Evolutionary conservation across 2,113 vertebrate genomes (phyloP).

Genomic region (Protobothrops flavoviridis): DNA sequence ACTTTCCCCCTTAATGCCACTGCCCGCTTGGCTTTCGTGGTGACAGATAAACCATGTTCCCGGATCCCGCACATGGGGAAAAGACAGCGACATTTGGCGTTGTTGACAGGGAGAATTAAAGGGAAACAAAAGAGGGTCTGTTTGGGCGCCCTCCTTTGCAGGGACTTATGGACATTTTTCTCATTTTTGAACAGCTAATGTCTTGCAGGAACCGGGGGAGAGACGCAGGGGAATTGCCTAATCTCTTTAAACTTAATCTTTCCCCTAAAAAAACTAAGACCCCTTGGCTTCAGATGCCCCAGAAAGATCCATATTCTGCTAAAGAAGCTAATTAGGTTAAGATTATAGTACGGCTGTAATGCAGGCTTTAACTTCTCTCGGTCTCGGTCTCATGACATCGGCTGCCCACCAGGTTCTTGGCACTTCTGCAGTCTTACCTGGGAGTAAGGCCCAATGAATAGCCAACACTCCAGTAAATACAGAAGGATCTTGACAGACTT

Average conservation of each 20-base stretch:
- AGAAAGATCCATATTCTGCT: constrained; percentile 73
- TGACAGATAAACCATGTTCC: constrained; percentile 74
- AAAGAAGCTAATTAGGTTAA: constrained; percentile 80
- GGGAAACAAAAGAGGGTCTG: constrained; percentile 87
- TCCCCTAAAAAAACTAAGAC: constrained; percentile 68
- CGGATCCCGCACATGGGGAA: constrained; percentile 73
- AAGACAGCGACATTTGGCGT: constrained; percentile 61
- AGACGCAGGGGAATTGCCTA: constrained; percentile 81
- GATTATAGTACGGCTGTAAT: constrained; percentile 46
- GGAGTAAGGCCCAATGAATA: too few species aligned
- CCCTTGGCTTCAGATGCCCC: constrained; percentile 68
- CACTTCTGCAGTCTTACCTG: neutral
- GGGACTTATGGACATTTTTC: constrained; percentile 98
- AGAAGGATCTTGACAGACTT: too few species aligned
- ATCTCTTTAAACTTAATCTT: constrained; percentile 96
- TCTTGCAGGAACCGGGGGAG: constrained; percentile 69
- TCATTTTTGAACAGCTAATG: constrained; percentile 99
- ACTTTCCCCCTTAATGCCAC: constrained; percentile 75
- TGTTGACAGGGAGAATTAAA: constrained; percentile 56
- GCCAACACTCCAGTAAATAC: too few species aligned
- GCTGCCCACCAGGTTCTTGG: fast-evolving
- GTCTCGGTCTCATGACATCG: neutral
- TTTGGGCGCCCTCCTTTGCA: constrained; percentile 80
- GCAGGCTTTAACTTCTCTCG: neutral
- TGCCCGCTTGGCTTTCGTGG: constrained; percentile 70